Percentiles rank a stretch among this genome's conserved stretches.
These are phyloP conservation scores for Thaleichthys pacificus DNA, from an alignment of 2,797 vertebrate species.

Conservation along the genomic window DNA sequence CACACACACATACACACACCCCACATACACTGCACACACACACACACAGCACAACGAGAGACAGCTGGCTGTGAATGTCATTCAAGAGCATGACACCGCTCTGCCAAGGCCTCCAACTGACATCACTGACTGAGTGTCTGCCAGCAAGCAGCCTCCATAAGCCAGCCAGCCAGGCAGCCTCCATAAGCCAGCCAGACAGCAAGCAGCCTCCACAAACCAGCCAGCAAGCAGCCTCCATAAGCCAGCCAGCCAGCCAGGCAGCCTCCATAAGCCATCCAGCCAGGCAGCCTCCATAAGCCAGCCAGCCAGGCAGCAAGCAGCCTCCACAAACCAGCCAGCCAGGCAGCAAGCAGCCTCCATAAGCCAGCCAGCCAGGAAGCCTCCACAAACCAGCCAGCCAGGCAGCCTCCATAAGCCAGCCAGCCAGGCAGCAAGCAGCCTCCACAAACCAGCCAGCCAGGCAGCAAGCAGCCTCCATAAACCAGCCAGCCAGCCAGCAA, in stretches of 20 bases:
- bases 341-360: no score
- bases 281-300: background rate
- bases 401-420: no score
- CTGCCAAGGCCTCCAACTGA: background rate
- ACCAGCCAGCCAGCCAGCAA: no score
- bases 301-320: background rate
- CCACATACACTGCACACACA: background rate
- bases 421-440: no score
- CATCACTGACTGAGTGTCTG: background rate
- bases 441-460: background rate
- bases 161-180: background rate
- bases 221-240: background rate
- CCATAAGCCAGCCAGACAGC: background rate
- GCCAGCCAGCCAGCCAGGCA: background rate
- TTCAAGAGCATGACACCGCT: conserved; percentile 4
- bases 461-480: background rate
- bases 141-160: background rate
- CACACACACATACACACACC: background rate
- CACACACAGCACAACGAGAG: background rate
- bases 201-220: background rate
- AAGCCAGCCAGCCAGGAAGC: background rate
- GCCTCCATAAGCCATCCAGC: no score
- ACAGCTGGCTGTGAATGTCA: conserved; percentile 23
- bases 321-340: no score
- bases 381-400: background rate